Evolutionary conservation across 1,140 invertebrate species (phyloP), one percentile per base, ranked within the genome.

Genomic region (Wiebesia pumilae): DNA sequence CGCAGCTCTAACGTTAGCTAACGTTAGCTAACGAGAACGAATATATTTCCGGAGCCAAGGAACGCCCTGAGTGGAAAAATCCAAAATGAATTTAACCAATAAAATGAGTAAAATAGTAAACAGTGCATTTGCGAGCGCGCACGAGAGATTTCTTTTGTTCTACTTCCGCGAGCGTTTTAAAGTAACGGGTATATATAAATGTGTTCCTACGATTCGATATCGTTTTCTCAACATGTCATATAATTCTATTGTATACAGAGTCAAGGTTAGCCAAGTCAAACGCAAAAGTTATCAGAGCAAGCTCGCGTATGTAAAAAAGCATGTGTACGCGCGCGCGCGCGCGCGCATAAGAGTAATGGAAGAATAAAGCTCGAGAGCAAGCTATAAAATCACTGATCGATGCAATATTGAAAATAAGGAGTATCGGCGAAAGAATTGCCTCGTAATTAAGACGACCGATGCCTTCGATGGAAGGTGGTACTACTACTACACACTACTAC

Each of bases 151-250:
- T n/a, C 27, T 77, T 51, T 77, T 51, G 43, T 14, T 77, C 43
- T 30, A 77, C 75, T 77, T 77, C 43, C 75, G 40, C 21, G 51
- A 51, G 0, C 40, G 24, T 77, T 47, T 77, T 33, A 77, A 77
- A 30, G 75, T 51, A 77, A 51, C 75, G 75, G 38, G 12, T 51
- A 77, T 51, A n/a, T n/a, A 47, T 77, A 51, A 47, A 51, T 77
- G n/a, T 77, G 43, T 77, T 30, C 0, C 16, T 14, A 73, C 69
- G 75, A 47, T n/a, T 77, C 30, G 3, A 51, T 51, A 77, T 51
- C 40, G 40, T 77, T 51, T 77, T 77, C 75, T 77, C 40, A 51
- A 51, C 40, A 38, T 77, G 75, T 77, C 75, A 51, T 43, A 73
- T 73, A 77, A 30, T 51, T 77, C 43, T 51, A 51, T 77, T 77